phyloP scores from a whole-genome alignment of 2,113 vertebrate genomes.

The Tenrec ecaudatus region DNA sequence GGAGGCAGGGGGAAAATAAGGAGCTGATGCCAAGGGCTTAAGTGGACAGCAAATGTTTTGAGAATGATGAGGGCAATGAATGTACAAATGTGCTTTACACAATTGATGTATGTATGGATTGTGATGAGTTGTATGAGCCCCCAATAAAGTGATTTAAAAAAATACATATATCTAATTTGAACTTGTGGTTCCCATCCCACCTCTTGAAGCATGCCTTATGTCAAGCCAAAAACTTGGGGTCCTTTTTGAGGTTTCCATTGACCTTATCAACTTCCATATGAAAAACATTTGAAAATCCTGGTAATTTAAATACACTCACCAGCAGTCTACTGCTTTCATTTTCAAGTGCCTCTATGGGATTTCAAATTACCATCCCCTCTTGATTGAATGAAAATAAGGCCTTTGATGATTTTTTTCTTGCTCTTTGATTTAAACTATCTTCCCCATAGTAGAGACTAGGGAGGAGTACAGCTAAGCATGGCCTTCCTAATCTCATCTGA shows the following conservation, averaged over 20 bases:
- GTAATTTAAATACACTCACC: not conserved
- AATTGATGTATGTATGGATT: too few relatives aligned
- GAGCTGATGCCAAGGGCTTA: too few relatives aligned
- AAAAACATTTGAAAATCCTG: not conserved
- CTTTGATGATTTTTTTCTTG: not conserved
- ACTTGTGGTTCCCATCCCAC: not conserved
- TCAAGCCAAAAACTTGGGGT: not conserved
- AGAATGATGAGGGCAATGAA: too few relatives aligned
- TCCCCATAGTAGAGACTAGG: not conserved
- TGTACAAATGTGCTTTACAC: too few relatives aligned
- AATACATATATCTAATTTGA: not conserved
- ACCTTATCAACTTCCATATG: not conserved
- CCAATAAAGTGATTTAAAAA: too few relatives aligned
- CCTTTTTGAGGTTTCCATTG: not conserved
- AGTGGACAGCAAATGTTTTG: too few relatives aligned
- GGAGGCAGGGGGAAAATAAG: too few relatives aligned
- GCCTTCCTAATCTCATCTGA: not conserved
- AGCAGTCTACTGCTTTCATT: not conserved
- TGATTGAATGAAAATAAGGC: not conserved
- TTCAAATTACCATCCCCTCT: not conserved
- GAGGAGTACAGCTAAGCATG: too few relatives aligned
- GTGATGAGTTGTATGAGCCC: too few relatives aligned
- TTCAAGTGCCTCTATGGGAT: not conserved
- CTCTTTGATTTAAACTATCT: not conserved
- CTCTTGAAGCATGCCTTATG: not conserved